Evolutionary conservation across 2,888 invertebrate species (phyloP), one percentile per base, ranked within the genome.

Genomic region (Caradrina clavipalpis): DNA sequence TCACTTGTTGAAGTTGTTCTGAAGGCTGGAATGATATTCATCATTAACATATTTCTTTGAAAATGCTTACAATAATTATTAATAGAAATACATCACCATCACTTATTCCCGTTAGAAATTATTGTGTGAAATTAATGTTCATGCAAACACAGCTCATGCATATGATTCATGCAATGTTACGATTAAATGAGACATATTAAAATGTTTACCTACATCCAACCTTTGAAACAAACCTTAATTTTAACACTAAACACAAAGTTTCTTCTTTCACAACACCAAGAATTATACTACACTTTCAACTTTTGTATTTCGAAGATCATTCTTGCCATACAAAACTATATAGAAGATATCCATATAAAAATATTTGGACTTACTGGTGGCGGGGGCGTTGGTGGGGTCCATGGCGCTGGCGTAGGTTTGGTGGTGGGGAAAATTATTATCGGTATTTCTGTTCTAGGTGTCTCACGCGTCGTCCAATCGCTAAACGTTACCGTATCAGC

Each of bases 1-100:
- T 78, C 11, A 95, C 93, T 69, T 92, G 89, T 47, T 90, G 84
- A 8, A 95, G 78, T 69, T 94, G 91, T 31, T 94, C 89, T 39
- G 91, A 88, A 0, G 92, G 91, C 95, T 94, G 87, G 21, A 89
- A 73, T n/a, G 0, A 35, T 19, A 49, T 11, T 10, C 6, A 56
- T 39, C 7, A 19, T 56, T 15, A 13, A 35, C 35, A 55, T 19
- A 21, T 19, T 22, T 22, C 2, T 31, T 63, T 6, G 21, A 8
- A 26, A 26, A 19, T 11, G 15, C 4, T 4, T 26, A 26, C 4
- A 51, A 49, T 4, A 35, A 42, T 35, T 54, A 13, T n/a, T n/a
- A 10, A 7, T 49, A 10, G 10, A 26, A 10, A 39, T n/a, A n/a
- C 11, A 31, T 53, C 17, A 42, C 17, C 6, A 54, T 17, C 3